These are phyloP conservation scores for Arctopsyche grandis DNA, from an alignment of 1,140 invertebrate species.

Conservation along the genomic window DNA sequence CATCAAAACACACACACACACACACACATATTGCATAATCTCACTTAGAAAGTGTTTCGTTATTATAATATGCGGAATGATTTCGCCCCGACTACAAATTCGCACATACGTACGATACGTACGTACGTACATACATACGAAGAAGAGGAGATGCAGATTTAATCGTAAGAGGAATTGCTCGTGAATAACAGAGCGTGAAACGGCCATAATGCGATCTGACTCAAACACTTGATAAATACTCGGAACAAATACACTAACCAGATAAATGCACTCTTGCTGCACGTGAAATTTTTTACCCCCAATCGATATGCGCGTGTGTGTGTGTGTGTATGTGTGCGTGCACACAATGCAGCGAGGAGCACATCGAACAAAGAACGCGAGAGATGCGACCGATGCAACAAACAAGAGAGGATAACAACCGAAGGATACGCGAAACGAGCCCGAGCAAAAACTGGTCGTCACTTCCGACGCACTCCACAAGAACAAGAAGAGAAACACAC, in stretches of 20 bases:
- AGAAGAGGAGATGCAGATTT: not conserved
- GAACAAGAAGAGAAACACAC: not conserved
- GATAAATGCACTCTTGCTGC: not conserved
- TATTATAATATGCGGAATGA: too few species aligned
- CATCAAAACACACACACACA: too few species aligned
- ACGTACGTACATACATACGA: too few species aligned
- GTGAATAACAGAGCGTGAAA: constrained; percentile 50
- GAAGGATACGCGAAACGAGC: not conserved
- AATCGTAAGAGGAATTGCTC: constrained; percentile 40
- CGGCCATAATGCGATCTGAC: constrained; percentile 49
- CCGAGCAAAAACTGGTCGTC: constrained; percentile 50
- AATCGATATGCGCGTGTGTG: not conserved
- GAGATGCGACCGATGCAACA: not conserved
- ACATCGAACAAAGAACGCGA: constrained; percentile 1
- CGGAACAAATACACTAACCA: constrained; percentile 7
- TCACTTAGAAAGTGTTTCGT: too few species aligned
- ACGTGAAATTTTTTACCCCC: not conserved
- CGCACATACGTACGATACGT: too few species aligned
- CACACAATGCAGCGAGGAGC: not conserved
- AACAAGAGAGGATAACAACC: constrained; percentile 11
- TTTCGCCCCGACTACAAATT: too few species aligned
- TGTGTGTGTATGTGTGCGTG: not conserved
- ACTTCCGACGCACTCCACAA: constrained; percentile 44
- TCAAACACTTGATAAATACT: constrained; percentile 30
- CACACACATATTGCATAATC: too few species aligned